Evolutionary conservation across 2,113 vertebrate genomes (phyloP), one percentile per base, ranked within the genome.

Genomic region (Syrrhaptes paradoxus): DNA sequence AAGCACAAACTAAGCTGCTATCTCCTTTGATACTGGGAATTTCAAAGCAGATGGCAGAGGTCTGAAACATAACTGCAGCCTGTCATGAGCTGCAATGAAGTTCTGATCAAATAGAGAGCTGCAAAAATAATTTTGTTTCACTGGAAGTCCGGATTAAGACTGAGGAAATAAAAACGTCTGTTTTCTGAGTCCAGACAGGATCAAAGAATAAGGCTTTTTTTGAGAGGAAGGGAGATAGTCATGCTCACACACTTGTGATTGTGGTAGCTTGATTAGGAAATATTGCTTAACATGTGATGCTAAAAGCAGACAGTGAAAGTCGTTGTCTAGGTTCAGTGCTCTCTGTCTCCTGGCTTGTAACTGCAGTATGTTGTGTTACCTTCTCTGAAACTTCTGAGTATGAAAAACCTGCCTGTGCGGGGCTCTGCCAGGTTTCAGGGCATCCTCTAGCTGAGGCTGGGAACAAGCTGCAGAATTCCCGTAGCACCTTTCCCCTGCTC

Each of bases 371-470:
- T 72, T 59, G 24, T 46, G 17, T 34, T 55, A 11, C 46, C 54
- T 45, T 68, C 36, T 36, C 29, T 74, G 73, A 48, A 74, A 20
- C 48, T 29, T n/a, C 31, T 4, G 5, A 15, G 26, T 26, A 8
- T 11, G 0, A 25, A 46, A 76, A 66, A 29, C 63, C 31, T 89
- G 65, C 77, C 36, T 21, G 26, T 0, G 0, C 2, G 0, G 2
- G 54, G 45, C 79, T 91, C n/a, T 83, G 49, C 70, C 43, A 7
- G 13, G 26, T 49, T 34, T 61, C 65, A 19, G 77, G 10, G 15
- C 41, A 62, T 67, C 38, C 43, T 31, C 43, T 15, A 17, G 15
- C 49, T 36, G 70, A 48, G 73, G 26, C 49, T 0, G 0, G 62
- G 21, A 72, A 38, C 0, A 0, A 68, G 77, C 9, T 2, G 3